Percentiles rank a stretch among this genome's conserved stretches.
Conservation (phyloP, 2,113 vertebrate species). For the Myotis brandtii region DNA sequence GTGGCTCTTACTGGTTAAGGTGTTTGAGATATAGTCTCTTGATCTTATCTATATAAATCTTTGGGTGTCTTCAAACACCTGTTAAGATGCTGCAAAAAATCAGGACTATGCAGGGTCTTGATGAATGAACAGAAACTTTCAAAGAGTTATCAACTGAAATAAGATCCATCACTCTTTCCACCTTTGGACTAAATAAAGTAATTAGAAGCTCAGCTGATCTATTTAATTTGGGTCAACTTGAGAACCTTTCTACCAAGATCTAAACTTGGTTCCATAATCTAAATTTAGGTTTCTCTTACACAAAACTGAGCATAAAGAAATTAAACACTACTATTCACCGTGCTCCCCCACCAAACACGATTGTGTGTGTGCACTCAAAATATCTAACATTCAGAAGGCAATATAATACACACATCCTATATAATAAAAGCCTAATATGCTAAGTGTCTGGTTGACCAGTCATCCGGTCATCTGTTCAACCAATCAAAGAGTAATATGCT, state of each 20-base stretch:
- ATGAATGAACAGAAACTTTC: not conserved
- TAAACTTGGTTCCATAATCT: not conserved
- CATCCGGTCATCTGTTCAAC: too few species aligned
- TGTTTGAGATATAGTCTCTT: not conserved
- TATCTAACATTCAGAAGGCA: not conserved
- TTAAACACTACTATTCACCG: not conserved
- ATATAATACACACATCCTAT: not conserved
- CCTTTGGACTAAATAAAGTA: not conserved
- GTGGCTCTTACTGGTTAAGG: not conserved
- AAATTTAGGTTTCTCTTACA: not conserved
- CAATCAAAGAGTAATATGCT: too few species aligned
- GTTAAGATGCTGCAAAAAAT: not conserved
- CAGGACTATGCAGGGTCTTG: not conserved
- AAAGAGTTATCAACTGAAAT: not conserved
- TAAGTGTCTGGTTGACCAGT: too few species aligned
- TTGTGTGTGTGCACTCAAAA: not conserved
- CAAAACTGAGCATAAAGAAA: not conserved
- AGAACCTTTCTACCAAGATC: slow-evolving; percentile 3
- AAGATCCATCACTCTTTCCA: not conserved
- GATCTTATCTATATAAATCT: not conserved
- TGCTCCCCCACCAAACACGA: not conserved
- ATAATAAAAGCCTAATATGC: not conserved
- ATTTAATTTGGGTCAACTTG: not conserved
- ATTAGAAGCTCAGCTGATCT: not conserved
- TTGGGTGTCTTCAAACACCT: not conserved